These are phyloP conservation scores for Adelosebastes latens DNA, from an alignment of 2,797 vertebrate genomes.

Conservation along the genomic window DNA sequence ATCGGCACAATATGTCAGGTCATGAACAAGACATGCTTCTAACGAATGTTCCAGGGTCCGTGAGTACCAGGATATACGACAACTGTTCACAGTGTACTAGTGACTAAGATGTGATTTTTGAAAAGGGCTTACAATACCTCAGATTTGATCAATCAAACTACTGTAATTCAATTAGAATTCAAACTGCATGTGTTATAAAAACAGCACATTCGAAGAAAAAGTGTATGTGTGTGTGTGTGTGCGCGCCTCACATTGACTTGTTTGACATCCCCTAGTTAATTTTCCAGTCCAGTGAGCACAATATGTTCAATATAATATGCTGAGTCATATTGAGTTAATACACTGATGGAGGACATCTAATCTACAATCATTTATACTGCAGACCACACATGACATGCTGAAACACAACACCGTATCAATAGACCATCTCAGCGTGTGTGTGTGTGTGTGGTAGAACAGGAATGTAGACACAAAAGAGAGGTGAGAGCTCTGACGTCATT, in stretches of 20 bases:
- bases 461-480: slow-evolving; percentile 42
- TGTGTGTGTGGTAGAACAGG: background rate
- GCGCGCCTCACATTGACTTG: no score
- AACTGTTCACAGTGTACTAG: background rate
- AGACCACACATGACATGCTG: background rate
- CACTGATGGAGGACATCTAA: background rate
- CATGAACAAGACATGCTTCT: no score
- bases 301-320: background rate
- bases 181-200: background rate
- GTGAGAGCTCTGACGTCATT: slow-evolving; percentile 25
- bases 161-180: background rate
- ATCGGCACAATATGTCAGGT: no score
- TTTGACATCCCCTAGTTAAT: background rate
- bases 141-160: background rate
- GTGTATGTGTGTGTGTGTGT: background rate
- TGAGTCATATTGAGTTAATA: background rate
- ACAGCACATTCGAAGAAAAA: background rate
- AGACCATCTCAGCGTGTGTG: background rate
- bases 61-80: background rate
- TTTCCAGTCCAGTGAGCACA: background rate
- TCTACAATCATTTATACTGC: background rate
- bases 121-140: background rate
- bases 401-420: background rate
- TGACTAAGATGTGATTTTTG: background rate
- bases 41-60: no score